Conservation (phyloP, 2,113 vertebrate genomes). For the Furnarius figulus region DNA sequence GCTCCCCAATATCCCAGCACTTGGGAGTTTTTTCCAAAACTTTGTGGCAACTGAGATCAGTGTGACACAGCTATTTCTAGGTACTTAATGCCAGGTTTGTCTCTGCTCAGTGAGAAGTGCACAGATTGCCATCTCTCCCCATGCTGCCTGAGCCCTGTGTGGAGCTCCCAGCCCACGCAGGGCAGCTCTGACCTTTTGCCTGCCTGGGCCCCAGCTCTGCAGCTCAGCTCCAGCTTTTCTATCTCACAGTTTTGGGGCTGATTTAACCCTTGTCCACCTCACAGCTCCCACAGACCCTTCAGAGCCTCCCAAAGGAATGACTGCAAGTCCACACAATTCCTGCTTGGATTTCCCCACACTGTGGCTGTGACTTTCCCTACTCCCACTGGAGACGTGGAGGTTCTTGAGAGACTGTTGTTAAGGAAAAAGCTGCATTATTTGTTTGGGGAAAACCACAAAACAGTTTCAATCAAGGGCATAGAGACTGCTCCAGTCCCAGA, state of each 20-base stretch:
- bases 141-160: neutral
- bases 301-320: neutral
- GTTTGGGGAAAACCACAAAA: neutral
- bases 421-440: neutral
- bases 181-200: slow-evolving; percentile 31
- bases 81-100: neutral
- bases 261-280: slow-evolving; percentile 5
- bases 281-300: neutral
- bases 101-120: neutral
- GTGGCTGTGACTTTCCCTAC: neutral
- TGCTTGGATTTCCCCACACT: neutral
- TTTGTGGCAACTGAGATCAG: accelerated
- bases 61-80: accelerated
- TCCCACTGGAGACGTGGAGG: accelerated
- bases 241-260: neutral
- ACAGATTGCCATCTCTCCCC: neutral
- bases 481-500: neutral
- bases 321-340: neutral
- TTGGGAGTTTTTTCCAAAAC: neutral
- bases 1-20: neutral
- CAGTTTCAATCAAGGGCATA: neutral
- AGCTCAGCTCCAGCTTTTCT: neutral
- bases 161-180: slow-evolving; percentile 1
- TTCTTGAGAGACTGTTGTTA: neutral
- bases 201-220: neutral